These are phyloP conservation scores for Limonius californicus DNA, from an alignment of 1,140 invertebrate genomes.

Conservation along the genomic window DNA sequence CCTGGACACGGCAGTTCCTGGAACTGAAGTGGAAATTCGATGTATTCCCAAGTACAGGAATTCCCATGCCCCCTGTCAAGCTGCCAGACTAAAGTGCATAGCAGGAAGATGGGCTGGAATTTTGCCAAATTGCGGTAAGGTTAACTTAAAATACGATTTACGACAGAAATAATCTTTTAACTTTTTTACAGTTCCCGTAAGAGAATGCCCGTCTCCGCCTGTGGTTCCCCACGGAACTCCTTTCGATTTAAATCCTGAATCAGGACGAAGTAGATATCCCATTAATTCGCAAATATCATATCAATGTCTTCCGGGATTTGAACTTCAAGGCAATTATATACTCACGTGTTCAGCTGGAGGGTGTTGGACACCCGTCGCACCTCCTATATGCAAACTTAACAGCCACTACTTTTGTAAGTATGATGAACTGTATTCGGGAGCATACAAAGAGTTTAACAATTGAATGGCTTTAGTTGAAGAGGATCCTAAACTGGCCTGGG, in stretches of 20 bases:
- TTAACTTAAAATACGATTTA: neutral
- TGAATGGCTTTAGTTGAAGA: neutral
- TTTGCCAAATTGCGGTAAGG: constrained; percentile 37
- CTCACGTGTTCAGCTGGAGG: constrained; percentile 47
- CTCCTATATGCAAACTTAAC: constrained; percentile 32
- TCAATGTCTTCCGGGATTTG: constrained; percentile 47
- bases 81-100: constrained; percentile 35
- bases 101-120: constrained; percentile 39
- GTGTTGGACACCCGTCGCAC: constrained; percentile 49
- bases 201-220: constrained; percentile 35
- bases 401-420: constrained; percentile 28
- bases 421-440: no score
- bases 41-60: constrained; percentile 36
- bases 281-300: constrained; percentile 47
- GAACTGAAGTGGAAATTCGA: constrained; percentile 34
- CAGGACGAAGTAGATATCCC: constrained; percentile 25
- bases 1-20: constrained; percentile 19
- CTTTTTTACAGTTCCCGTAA: constrained; percentile 32
- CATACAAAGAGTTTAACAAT: no score
- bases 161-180: neutral
- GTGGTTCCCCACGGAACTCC: constrained; percentile 24
- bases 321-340: constrained; percentile 44
- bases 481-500: neutral
- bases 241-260: constrained; percentile 16
- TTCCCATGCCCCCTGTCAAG: constrained; percentile 31